Conservation (phyloP, 2,797 vertebrate species). For the Lateolabrax maculatus region DNA sequence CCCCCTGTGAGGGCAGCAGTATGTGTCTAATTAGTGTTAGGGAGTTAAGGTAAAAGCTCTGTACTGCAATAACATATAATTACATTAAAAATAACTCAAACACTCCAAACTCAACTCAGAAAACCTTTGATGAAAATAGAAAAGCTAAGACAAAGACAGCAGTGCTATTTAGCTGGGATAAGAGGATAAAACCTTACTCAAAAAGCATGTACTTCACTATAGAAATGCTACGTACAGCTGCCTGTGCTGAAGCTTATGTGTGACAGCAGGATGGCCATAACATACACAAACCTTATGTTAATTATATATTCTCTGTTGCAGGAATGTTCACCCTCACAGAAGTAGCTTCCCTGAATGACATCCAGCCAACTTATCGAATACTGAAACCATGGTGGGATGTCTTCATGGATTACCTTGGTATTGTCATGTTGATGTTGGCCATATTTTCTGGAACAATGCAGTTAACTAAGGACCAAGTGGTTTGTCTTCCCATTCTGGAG, state of each 20-base stretch:
- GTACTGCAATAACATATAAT: not conserved
- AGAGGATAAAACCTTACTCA: not conserved
- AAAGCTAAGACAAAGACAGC: not conserved
- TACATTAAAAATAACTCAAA: not conserved
- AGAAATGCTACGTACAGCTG: not conserved
- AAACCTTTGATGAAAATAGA: not conserved
- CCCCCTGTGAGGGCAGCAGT: not conserved
- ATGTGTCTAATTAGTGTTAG: too few relatives aligned
- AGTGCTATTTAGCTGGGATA: not conserved
- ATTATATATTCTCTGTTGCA: conserved; percentile 79
- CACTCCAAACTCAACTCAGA: too few relatives aligned
- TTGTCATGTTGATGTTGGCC: conserved; percentile 99
- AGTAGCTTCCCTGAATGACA: conserved; percentile 98
- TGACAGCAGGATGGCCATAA: not conserved
- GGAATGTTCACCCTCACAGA: conserved; percentile 99
- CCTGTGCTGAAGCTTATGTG: not conserved
- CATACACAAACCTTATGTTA: not conserved
- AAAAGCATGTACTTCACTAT: not conserved
- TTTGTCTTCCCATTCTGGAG: conserved; percentile 96
- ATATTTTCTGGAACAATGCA: conserved; percentile 99
- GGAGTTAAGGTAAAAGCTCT: not conserved
- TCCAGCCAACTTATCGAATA: conserved; percentile 98
- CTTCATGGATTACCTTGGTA: conserved; percentile 99
- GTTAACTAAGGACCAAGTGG: conserved; percentile 98
- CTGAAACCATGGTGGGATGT: conserved; percentile 99